Percentiles rank a stretch among this genome's conserved stretches.
These are phyloP conservation scores for Pollenia griseotomentosa DNA, from an alignment of 2,888 invertebrate species.

Conservation along the genomic window DNA sequence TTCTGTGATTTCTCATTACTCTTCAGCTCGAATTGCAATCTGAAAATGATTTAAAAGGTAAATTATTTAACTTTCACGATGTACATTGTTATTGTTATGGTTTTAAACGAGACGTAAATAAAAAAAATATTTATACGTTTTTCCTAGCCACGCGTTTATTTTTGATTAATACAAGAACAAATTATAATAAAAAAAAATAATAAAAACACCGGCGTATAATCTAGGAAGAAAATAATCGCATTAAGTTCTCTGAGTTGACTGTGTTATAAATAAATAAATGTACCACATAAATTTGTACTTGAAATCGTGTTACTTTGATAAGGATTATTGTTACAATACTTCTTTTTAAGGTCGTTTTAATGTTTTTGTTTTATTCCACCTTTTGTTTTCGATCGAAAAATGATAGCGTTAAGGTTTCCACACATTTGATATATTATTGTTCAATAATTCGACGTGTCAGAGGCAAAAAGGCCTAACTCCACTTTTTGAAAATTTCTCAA, in stretches of 20 bases:
- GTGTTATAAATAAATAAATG: background rate
- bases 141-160: constrained; percentile 22
- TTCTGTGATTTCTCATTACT: constrained; percentile 57
- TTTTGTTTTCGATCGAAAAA: no score
- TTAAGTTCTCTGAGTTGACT: constrained; percentile 3
- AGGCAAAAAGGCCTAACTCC: no score
- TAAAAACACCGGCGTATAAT: background rate
- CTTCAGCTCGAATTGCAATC: constrained; percentile 11
- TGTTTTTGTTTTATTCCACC: no score
- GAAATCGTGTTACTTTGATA: background rate
- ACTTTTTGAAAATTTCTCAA: no score
- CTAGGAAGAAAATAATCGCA: background rate
- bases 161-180: constrained; percentile 25
- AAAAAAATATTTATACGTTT: background rate
- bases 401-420: no score
- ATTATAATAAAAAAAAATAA: background rate
- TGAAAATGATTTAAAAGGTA: constrained; percentile 24
- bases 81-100: constrained; percentile 6
- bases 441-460: no score
- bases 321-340: background rate
- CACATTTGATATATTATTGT: no score
- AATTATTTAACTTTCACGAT: constrained; percentile 33
- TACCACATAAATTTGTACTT: constrained; percentile 37
- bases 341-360: no score
- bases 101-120: background rate